phyloP scores from a whole-genome alignment of 2,113 vertebrate species.

The Collichthys lucidus region DNA sequence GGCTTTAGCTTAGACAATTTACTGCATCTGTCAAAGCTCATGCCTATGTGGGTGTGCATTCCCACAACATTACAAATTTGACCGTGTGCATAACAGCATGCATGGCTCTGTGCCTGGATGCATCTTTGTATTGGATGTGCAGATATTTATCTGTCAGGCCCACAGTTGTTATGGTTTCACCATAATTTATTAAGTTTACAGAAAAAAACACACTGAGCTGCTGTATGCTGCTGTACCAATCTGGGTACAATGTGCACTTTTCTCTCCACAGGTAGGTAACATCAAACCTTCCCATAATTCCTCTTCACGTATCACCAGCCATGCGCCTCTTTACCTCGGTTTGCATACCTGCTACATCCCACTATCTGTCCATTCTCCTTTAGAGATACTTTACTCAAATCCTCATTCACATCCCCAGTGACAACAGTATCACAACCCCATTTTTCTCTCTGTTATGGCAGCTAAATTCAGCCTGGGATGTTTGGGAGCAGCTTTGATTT shows the following conservation, averaged over 20 bases:
- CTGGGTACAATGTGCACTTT: neutral
- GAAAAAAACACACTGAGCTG: neutral
- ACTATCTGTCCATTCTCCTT: constrained; percentile 43
- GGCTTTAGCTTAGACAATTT: constrained; percentile 9
- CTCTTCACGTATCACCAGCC: constrained; percentile 10
- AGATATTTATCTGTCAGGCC: constrained; percentile 42
- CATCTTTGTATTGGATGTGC: constrained; percentile 7
- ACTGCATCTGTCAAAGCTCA: constrained; percentile 18
- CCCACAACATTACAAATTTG: neutral
- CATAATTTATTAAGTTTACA: constrained; percentile 45
- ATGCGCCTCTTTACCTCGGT: neutral
- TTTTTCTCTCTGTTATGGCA: constrained; percentile 32
- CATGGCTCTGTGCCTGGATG: neutral
- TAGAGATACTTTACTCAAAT: constrained; percentile 21
- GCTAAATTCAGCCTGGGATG: constrained; percentile 14
- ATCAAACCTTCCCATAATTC: constrained; percentile 36
- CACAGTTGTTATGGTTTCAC: constrained; percentile 28
- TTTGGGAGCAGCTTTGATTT: constrained; percentile 40
- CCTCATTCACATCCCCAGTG: constrained; percentile 21
- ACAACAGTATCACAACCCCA: constrained; percentile 29
- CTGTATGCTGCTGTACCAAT: no score
- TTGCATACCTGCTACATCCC: constrained; percentile 18
- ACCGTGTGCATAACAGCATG: neutral
- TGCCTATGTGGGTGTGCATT: constrained; percentile 2
- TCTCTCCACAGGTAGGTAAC: constrained; percentile 16